Conservation (phyloP, 2,113 vertebrate species). For the Solenodon paradoxus region DNA sequence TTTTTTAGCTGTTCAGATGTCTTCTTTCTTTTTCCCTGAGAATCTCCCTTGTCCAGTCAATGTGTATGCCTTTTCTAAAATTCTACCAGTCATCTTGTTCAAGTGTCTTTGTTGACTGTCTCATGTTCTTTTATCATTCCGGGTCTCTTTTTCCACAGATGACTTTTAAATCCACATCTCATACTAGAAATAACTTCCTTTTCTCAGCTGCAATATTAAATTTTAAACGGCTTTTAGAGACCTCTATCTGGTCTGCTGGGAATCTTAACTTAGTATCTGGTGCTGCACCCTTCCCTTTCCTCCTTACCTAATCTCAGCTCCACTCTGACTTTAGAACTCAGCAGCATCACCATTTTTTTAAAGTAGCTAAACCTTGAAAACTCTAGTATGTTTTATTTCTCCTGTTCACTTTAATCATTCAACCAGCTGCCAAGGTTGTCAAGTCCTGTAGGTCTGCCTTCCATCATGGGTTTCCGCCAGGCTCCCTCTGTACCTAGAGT, state of each 20-base stretch:
- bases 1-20: not conserved
- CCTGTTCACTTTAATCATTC: not conserved
- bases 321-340: not conserved
- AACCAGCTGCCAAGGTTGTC: not conserved
- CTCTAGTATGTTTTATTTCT: not conserved
- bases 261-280: not conserved
- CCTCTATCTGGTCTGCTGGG: not conserved
- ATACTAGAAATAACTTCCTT: not conserved
- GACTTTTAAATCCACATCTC: not conserved
- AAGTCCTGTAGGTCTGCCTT: not conserved
- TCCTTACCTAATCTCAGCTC: not conserved
- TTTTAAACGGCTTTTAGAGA: not conserved
- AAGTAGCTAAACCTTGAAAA: not conserved
- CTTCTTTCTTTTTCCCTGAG: not conserved
- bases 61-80: not conserved
- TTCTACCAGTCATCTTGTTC: accelerated
- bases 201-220: not conserved
- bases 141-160: not conserved
- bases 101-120: not conserved
- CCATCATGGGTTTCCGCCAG: not conserved
- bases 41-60: not conserved
- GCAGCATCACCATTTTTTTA: not conserved
- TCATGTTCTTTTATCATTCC: not conserved
- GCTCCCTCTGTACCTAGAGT: not conserved
- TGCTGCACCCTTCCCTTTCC: accelerated